A percentile compares a stretch with the other conserved stretches of the same genome.
These are phyloP conservation scores for Agrypnus murinus DNA, from an alignment of 2,888 invertebrate species.

Conservation along the genomic window DNA sequence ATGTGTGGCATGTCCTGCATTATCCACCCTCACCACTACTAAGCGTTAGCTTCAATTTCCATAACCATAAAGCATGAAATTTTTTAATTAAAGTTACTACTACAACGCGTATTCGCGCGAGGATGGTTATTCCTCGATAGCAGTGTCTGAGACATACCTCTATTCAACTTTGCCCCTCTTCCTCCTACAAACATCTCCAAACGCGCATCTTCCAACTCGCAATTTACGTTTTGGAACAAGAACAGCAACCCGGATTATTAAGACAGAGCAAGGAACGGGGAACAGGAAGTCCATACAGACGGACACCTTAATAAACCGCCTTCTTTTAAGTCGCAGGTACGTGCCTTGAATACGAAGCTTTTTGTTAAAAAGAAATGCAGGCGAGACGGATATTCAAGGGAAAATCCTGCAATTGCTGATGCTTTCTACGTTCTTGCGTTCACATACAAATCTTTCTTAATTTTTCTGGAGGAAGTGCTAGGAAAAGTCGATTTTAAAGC, in stretches of 20 bases:
- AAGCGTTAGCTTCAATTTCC: slow-evolving; percentile 10
- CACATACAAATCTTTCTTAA: slow-evolving; percentile 27
- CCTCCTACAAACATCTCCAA: too few species aligned
- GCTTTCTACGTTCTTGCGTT: slow-evolving; percentile 6
- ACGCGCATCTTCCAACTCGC: background rate
- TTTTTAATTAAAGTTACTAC: slow-evolving; percentile 34
- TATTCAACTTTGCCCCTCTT: too few species aligned
- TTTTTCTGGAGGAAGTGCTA: background rate
- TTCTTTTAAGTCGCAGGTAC: slow-evolving; percentile 42
- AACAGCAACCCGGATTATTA: slow-evolving; percentile 30
- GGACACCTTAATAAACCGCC: slow-evolving; percentile 49
- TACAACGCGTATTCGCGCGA: slow-evolving; percentile 9
- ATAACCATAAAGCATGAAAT: slow-evolving; percentile 29
- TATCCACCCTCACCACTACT: background rate
- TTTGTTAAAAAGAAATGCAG: slow-evolving; percentile 34
- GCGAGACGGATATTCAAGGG: slow-evolving; percentile 23
- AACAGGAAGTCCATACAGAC: slow-evolving; percentile 42
- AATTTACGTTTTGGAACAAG: slow-evolving; percentile 24
- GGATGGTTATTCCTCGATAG: background rate
- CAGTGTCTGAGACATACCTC: background rate
- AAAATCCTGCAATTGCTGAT: slow-evolving; percentile 29
- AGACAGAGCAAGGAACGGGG: slow-evolving; percentile 30
- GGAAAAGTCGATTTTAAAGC: too few species aligned
- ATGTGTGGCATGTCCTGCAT: slow-evolving; percentile 24
- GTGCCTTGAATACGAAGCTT: slow-evolving; percentile 39